Evolutionary conservation across 1,140 invertebrate species (phyloP).

Genomic region (Microplitis mediator): DNA sequence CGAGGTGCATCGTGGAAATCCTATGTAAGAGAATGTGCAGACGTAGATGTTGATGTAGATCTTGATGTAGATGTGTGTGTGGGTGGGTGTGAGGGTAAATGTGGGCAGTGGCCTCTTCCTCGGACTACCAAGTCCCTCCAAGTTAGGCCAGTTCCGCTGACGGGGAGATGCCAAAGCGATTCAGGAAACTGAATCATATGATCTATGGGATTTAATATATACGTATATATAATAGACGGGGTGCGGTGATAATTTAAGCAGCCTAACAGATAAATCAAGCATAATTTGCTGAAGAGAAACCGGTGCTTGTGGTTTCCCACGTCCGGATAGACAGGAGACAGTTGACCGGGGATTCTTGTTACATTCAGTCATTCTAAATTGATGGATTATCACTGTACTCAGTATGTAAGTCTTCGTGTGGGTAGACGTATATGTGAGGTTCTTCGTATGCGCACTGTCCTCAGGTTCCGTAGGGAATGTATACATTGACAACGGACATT

Average conservation of each 20-base stretch:
- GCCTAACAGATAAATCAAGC: conserved; percentile 47
- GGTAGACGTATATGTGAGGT: too few relatives aligned
- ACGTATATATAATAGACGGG: too few relatives aligned
- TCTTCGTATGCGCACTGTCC: too few relatives aligned
- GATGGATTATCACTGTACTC: conserved; percentile 7
- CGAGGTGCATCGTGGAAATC: not conserved
- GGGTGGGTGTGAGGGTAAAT: too few relatives aligned
- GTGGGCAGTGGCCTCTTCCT: too few relatives aligned
- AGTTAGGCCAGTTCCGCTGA: not conserved
- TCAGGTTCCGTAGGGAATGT: not conserved
- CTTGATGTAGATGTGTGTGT: too few relatives aligned
- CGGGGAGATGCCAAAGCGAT: conserved; percentile 30
- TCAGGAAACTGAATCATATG: conserved; percentile 46
- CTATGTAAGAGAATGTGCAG: not conserved
- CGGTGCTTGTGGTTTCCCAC: not conserved
- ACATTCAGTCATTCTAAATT: conserved; percentile 22
- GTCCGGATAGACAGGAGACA: conserved; percentile 22
- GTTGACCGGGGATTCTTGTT: conserved; percentile 29
- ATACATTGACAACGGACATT: not conserved
- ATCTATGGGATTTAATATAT: conserved; percentile 47
- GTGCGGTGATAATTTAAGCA: conserved; percentile 50
- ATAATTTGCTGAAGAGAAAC: conserved; percentile 16
- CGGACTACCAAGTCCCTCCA: not conserved
- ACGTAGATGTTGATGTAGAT: too few relatives aligned
- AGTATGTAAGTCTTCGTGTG: too few relatives aligned